These are phyloP conservation scores for Acanthurus tractus DNA, from an alignment of 2,797 vertebrate genomes.

Conservation along the genomic window DNA sequence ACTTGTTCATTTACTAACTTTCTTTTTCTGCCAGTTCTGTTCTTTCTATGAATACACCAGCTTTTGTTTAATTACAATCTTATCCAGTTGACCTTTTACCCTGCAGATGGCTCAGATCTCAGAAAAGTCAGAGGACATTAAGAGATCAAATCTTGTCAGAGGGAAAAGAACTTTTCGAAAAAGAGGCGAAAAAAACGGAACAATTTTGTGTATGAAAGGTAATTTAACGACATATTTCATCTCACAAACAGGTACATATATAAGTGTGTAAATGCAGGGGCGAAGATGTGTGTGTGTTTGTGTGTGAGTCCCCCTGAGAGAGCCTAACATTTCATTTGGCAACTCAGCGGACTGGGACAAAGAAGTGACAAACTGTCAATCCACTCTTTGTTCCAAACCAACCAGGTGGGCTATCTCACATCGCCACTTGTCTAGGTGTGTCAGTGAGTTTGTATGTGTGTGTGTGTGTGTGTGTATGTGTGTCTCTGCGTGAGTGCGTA, in stretches of 20 bases:
- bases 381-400: slow-evolving; percentile 59
- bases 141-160: slow-evolving; percentile 2
- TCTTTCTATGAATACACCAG: not conserved
- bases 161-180: not conserved
- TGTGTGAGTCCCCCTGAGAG: not conserved
- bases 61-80: not conserved
- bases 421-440: slow-evolving; percentile 28
- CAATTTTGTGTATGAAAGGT: not conserved
- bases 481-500: not conserved
- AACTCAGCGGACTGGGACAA: slow-evolving; percentile 53
- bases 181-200: not conserved
- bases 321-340: slow-evolving; percentile 49
- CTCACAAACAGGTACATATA: not conserved
- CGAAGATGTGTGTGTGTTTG: not conserved
- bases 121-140: not conserved
- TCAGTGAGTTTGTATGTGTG: too few relatives aligned
- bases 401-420: slow-evolving; percentile 55
- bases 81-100: slow-evolving; percentile 1
- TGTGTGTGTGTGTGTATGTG: slow-evolving; percentile 5
- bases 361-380: slow-evolving; percentile 59
- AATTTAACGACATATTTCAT: not conserved
- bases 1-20: not conserved
- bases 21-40: not conserved
- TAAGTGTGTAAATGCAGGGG: not conserved
- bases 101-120: not conserved